These are phyloP conservation scores for Mus pahari DNA, from an alignment of 2,113 vertebrate genomes.

Conservation along the genomic window DNA sequence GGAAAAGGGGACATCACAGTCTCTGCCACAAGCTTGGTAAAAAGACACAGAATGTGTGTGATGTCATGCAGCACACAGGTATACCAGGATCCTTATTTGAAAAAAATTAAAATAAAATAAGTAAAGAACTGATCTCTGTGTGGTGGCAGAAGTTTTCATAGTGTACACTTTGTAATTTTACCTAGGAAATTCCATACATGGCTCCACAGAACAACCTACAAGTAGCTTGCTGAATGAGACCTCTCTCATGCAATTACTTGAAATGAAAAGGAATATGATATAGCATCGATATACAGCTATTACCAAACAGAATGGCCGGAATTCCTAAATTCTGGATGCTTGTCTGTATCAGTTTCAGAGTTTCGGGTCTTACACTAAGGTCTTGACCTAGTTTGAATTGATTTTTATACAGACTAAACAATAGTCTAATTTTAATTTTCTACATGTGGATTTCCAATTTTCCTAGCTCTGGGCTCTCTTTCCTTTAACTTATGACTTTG, in stretches of 20 bases:
- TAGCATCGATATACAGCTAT: not conserved
- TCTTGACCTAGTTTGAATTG: not conserved
- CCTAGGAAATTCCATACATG: not conserved
- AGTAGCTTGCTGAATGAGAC: constrained; percentile 7
- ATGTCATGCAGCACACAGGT: not conserved
- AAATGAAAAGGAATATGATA: not conserved
- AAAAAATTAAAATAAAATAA: no score
- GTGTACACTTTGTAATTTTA: not conserved
- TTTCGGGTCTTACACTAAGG: not conserved
- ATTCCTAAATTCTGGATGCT: not conserved
- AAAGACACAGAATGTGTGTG: not conserved
- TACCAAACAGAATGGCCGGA: not conserved
- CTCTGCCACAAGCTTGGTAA: not conserved
- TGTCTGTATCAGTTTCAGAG: not conserved
- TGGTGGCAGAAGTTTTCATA: not conserved
- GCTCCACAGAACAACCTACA: not conserved
- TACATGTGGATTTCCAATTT: not conserved
- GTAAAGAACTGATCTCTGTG: not conserved
- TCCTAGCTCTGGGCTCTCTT: not conserved
- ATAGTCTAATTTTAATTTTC: not conserved
- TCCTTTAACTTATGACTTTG: not conserved
- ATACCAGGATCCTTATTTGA: not conserved
- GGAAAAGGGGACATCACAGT: not conserved
- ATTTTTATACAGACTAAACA: not conserved
- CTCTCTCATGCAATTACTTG: not conserved